A percentile compares a stretch with the other conserved stretches of the same genome.
phyloP scores from a whole-genome alignment of 2,113 vertebrate species.

The Oenanthe oenanthe region DNA sequence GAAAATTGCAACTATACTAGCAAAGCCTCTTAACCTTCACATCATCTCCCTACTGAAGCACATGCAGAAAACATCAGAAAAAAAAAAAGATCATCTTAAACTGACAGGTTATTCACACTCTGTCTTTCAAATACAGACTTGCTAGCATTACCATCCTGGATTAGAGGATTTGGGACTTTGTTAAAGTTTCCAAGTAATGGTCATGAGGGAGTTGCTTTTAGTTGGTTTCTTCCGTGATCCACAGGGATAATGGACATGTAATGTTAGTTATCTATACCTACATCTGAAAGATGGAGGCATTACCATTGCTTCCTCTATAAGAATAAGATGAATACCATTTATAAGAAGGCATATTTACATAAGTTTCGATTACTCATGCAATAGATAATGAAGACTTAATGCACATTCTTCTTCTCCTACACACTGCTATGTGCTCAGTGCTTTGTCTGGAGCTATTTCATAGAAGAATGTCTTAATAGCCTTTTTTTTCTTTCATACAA shows the following conservation, averaged over 20 bases:
- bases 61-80: accelerated
- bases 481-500: background rate
- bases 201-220: background rate
- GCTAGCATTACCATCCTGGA: background rate
- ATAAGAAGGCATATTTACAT: background rate
- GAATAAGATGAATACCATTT: background rate
- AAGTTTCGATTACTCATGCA: conserved; percentile 26
- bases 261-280: background rate
- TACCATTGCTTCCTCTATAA: background rate
- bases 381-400: background rate
- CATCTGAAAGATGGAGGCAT: background rate
- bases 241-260: background rate
- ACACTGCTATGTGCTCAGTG: background rate
- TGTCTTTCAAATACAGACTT: background rate
- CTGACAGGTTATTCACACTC: background rate
- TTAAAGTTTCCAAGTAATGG: background rate
- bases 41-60: background rate
- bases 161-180: background rate
- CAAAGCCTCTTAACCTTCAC: background rate
- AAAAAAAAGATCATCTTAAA: background rate
- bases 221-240: background rate
- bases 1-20: background rate
- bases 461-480: background rate
- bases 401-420: background rate
- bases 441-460: conserved; percentile 6